Conservation (phyloP, 2,113 vertebrate genomes). For the Ctenomys sociabilis region DNA sequence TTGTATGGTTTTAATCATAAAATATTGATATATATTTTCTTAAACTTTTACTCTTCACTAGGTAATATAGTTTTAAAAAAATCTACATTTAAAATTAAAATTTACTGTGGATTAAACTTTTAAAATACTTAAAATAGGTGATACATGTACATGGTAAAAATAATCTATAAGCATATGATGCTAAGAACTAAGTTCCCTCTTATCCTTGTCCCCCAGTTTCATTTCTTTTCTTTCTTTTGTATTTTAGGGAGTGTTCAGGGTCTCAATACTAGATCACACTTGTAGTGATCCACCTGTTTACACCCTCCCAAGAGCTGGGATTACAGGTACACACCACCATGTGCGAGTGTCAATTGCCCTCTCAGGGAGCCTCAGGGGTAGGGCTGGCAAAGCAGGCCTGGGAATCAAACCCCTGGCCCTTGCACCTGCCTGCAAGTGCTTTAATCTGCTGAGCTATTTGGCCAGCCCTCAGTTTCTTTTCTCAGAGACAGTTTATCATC, state of each 20-base stretch:
- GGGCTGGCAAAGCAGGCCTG: no score
- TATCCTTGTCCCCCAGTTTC: neutral
- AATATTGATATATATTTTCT: neutral
- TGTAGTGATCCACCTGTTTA: no score
- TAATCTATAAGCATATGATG: neutral
- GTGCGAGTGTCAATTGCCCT: no score
- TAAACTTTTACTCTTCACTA: constrained; percentile 43
- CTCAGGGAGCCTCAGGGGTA: no score
- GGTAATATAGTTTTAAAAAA: constrained; percentile 33
- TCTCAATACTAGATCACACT: no score
- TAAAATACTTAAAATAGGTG: constrained; percentile 12
- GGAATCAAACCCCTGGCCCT: no score
- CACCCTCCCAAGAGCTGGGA: no score
- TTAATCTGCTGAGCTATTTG: no score
- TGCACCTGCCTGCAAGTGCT: no score
- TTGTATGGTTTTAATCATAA: constrained; percentile 44
- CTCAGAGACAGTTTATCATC: neutral
- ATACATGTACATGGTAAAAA: neutral
- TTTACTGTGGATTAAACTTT: constrained; percentile 25
- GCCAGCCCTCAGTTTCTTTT: neutral
- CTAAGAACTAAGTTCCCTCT: neutral
- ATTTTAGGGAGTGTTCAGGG: no score
- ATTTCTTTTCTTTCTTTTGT: neutral
- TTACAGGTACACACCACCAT: no score
- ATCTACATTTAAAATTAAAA: constrained; percentile 28